Base-by-base conservation (phyloP, 2,113 vertebrate genomes). In the Macaca nemestrina region DNA sequence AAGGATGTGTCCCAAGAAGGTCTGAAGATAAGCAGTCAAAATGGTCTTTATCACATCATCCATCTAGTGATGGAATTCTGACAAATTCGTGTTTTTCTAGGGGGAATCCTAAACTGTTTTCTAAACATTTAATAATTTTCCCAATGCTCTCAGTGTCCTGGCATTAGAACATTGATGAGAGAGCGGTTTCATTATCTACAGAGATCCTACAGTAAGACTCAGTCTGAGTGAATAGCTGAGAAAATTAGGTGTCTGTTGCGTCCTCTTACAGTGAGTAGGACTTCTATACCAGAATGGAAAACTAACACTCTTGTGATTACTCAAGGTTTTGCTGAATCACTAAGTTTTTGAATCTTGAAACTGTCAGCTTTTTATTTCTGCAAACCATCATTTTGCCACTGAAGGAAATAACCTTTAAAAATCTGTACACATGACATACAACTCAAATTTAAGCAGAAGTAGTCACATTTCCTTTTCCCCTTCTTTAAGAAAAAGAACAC, bases 351-450 rank as follows among this genome's bases (percentile, higher is more conserved):
- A 95, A 95, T 95, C 75, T 96, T 88, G 90, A 96, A 95, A 93
- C 92, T 86, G 59, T 75, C 85, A 95, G 82, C 93, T 94, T 93
- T 98, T 97, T 79, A 91, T 95, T 96, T 92, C 38, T 85, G 61
- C 52, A 94, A 88, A 78, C 40, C 5, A 84, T 92, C 94, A 95
- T 82, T 95, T 97, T 97, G 45, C 30, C 72, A 88, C 0, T 93
- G 59, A 90, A 67, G 95, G 90, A 88, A 98, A 90, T 85, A 94
- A 97, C 91, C 78, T 64, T 95, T 72, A 96, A 97, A 96, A 97
- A 59, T 92, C 83, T 85, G 23, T n/a, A 76, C 57, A 64, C n/a
- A 8, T 94, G 88, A 88, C 43, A 52, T 38, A 90, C 95, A 64
- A 96, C 91, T 95, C 88, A 88, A 57, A 94, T 25, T 68, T 93